Conservation (phyloP, 2,797 vertebrate genomes). For the Eulemur mongoz region DNA sequence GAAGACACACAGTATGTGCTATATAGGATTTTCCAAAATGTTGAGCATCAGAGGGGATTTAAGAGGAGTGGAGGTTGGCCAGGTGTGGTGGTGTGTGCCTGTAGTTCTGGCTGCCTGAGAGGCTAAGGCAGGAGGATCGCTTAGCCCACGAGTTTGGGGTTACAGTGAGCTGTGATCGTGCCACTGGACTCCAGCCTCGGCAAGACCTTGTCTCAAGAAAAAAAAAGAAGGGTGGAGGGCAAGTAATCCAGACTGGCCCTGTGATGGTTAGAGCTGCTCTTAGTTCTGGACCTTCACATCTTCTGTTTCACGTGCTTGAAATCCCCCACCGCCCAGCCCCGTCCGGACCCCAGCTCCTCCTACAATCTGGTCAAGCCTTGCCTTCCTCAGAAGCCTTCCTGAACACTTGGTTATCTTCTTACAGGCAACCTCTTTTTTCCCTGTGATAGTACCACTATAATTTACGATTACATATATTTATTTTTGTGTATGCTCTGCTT, state of each 20-base stretch:
- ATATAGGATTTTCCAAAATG: background rate
- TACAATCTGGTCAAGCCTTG: background rate
- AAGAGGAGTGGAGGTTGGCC: background rate
- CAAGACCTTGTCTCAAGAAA: background rate
- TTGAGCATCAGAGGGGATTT: background rate
- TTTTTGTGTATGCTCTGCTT: background rate
- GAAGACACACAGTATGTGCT: background rate
- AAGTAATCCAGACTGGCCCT: background rate
- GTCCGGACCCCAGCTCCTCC: background rate
- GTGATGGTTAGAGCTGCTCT: background rate
- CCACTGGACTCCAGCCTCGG: background rate
- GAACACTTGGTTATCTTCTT: background rate
- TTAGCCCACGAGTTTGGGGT: background rate
- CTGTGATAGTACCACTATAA: background rate
- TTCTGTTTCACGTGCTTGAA: background rate
- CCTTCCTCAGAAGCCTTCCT: background rate
- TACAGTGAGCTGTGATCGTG: background rate
- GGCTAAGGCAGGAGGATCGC: background rate
- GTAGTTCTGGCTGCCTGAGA: background rate
- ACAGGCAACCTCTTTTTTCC: background rate
- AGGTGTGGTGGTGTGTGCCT: background rate
- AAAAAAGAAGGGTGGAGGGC: background rate
- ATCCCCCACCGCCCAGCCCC: rapidly evolving
- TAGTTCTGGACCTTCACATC: background rate
- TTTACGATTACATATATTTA: background rate